Evolutionary conservation across 2,888 invertebrate genomes (phyloP).

Genomic region (Dicroscelio sp.): DNA sequence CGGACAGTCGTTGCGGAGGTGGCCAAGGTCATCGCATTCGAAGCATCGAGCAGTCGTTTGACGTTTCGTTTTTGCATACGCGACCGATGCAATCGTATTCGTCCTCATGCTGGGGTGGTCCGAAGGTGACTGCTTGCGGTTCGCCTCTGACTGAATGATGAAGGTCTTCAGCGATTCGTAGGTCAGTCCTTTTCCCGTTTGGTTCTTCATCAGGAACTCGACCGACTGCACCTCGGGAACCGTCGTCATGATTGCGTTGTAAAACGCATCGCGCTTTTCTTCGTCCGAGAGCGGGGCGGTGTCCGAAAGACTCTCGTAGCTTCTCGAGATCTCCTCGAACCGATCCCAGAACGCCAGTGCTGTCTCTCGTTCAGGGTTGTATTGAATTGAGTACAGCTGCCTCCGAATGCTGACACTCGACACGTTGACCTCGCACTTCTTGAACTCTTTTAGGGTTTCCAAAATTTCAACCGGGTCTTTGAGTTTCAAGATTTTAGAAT

Average conservation of each 20-base stretch:
- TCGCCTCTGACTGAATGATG: conserved; percentile 71
- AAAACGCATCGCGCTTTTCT: conserved; percentile 74
- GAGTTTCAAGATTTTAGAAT: conserved; percentile 70
- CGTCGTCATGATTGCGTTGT: not conserved
- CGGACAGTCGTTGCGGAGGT: not conserved
- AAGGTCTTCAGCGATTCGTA: conserved; percentile 73
- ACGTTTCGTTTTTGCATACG: not conserved
- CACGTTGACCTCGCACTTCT: conserved; percentile 72
- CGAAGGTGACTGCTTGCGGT: conserved; percentile 49
- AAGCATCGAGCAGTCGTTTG: not conserved
- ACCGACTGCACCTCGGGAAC: not conserved
- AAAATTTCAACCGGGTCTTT: conserved; percentile 77
- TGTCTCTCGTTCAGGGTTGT: conserved; percentile 65
- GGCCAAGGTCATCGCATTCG: not conserved
- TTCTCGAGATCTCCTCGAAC: conserved; percentile 69
- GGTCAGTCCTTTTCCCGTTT: conserved; percentile 71
- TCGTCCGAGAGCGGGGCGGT: conserved; percentile 68
- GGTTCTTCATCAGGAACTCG: conserved; percentile 44
- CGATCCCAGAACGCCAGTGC: conserved; percentile 71
- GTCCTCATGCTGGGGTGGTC: not conserved
- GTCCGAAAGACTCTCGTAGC: conserved; percentile 4
- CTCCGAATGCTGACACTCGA: conserved; percentile 66
- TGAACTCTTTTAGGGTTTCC: conserved; percentile 69
- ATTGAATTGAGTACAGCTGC: conserved; percentile 70
- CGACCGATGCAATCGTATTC: not conserved